Base-by-base conservation (phyloP, 1,140 invertebrate species). In the Panagrolaimus sp. region DNA sequence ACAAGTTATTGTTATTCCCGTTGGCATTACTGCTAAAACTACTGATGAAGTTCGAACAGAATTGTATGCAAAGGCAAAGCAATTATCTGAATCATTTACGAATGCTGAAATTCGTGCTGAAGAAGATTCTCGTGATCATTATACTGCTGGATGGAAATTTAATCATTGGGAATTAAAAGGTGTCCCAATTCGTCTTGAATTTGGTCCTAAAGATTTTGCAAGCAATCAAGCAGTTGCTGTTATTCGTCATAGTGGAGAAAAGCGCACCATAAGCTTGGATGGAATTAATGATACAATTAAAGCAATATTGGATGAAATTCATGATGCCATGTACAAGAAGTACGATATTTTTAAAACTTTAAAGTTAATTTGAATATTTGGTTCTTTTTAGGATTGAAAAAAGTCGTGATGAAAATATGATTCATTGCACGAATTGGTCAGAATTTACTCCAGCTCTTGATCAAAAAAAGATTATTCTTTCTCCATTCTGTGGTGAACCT, bases 141-240 rank as follows among this genome's bases (percentile, higher is more conserved):
- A 96, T 81, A 96, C 94, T 45, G 93, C 96, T 5, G 96, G 96
- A 1, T 99, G 96, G 96, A 99, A 99, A 84, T 99, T 96, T 83
- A 98, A 98, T 84, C 93, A 98, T 83, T 99, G 96, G 96, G 96
- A 99, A 84, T 84, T 98, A 1, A 98, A 98, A 88, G 95, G 95
- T 73, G 94, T 98, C 1, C 96, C 96, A 46, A 85, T 99, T 13
- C 88, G 96, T 72, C 86, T 98, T 27, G 96, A 99, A 86, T 81
- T 99, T 9, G 96, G 96, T 16, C 96, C 94, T 9, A 92, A 94
- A 79, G 96, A 99, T 86, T 86, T 98, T 71, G 88, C 91, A 65
- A 88, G 90, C 38, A 87, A 89, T 45, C 89, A 95, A 84, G 87
- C 95, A 43, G 91, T 97, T 9, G 89, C 91, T 1, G 95, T 98